Percentiles rank a stretch among this genome's conserved stretches.
Evolutionary conservation across 2,888 invertebrate genomes (phyloP).

Genomic region (Sarcophaga subvicina): DNA sequence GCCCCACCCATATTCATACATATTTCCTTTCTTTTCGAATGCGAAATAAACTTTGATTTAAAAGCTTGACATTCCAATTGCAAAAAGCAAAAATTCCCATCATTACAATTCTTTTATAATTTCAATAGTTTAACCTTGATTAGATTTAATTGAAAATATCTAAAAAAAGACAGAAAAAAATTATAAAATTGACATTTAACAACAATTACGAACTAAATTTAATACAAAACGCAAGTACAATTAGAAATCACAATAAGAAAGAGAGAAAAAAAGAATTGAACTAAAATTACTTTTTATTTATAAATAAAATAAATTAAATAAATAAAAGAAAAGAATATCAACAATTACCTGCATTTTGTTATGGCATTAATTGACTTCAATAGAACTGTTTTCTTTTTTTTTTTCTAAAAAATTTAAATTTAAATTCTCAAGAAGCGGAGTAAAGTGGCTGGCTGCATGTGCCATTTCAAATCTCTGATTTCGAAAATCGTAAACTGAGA

Average conservation of each 20-base stretch:
- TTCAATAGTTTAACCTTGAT: constrained; percentile 66
- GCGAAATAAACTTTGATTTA: too few species aligned
- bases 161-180: constrained; percentile 47
- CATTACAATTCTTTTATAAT: constrained; percentile 24
- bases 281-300: constrained; percentile 49
- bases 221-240: constrained; percentile 40
- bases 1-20: constrained; percentile 34
- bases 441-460: neutral
- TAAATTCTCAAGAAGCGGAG: neutral
- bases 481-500: constrained; percentile 37
- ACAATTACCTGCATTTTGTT: constrained; percentile 58
- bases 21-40: constrained; percentile 37
- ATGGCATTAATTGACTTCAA: constrained; percentile 31
- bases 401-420: neutral
- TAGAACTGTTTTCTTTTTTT: neutral
- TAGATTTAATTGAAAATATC: constrained; percentile 65
- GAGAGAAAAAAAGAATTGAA: neutral
- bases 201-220: constrained; percentile 34
- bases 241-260: constrained; percentile 6
- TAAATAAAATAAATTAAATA: constrained; percentile 56
- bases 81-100: constrained; percentile 34
- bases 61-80: too few species aligned
- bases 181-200: constrained; percentile 64
- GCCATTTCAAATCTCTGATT: constrained; percentile 27
- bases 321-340: constrained; percentile 40